Evolutionary conservation across 2,113 vertebrate genomes (phyloP), one percentile per base, ranked within the genome.

Genomic region (Acanthochromis polyacanthus): DNA sequence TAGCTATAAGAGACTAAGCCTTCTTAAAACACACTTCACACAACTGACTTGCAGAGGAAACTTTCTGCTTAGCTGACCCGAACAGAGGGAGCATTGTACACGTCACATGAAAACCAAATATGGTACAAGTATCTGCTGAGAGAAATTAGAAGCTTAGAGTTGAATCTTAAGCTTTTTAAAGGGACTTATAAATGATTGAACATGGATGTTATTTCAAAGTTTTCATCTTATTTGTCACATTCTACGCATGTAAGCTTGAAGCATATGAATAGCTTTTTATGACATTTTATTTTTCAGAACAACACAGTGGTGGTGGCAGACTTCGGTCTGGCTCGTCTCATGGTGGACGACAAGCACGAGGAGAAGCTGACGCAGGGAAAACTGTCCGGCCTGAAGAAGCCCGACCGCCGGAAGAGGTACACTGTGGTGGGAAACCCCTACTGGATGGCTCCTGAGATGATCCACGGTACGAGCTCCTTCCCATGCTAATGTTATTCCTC

Each of bases 401-500:
- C 95, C 0, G 98, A 99, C 85, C 94, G 97, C 32, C 96, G 95
- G 69, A 99, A 99, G 93, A 95, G 98, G 2, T 99, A 99, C 94
- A 99, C 98, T 0, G 98, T 99, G 87, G 98, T 99, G 89, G 98
- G 98, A 51, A 99, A 99, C 89, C 98, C 98, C 0, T 99, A 99
- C 93, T 99, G 98, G 98, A 99, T 99, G 98, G 98, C 98, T 1
- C 98, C 98, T 0, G 98, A 99, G 89, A 99, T 99, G 98, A 99
- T 99, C 90, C 97, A 99, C 0, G 98, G 98, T 99, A 90, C 84
- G 96, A 60, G 4, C 53, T n/a, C 4, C 19, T 77, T 40, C 32
- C 22, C 43, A 4, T 25, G 22, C 40, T n/a, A 17, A 9, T 28
- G 36, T 36, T 53, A 2, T 22, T 30, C 5, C 19, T 36, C 0